A percentile compares a stretch with the other conserved stretches of the same genome.
These are phyloP conservation scores for Drosophila yakuba DNA, from an alignment of 1,140 invertebrate genomes.

Conservation along the genomic window DNA sequence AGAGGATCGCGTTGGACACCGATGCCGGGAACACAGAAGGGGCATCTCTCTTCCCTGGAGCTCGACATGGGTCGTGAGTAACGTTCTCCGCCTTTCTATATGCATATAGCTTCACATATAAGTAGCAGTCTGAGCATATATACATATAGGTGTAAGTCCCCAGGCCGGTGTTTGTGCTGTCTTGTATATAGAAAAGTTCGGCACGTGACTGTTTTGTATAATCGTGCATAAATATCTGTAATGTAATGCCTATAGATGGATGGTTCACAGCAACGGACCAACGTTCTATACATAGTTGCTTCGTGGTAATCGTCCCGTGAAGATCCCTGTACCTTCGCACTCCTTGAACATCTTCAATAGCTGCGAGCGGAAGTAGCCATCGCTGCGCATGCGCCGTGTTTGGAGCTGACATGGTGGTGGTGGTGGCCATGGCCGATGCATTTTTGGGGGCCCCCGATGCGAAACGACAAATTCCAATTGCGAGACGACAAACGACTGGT, in stretches of 20 bases:
- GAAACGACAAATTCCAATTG: conserved; percentile 46
- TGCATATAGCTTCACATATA: conserved; percentile 7
- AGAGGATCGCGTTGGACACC: conserved; percentile 2
- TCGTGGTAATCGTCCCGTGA: conserved; percentile 22
- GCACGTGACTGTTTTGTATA: conserved; percentile 77
- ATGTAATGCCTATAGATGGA: conserved; percentile 54
- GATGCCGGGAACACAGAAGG: conserved; percentile 6
- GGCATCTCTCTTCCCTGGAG: conserved; percentile 7
- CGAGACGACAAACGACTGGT: conserved; percentile 33
- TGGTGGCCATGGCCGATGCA: conserved; percentile 37
- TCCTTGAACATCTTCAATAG: not conserved
- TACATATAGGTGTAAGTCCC: conserved; percentile 47
- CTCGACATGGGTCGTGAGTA: conserved; percentile 24
- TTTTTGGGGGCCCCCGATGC: conserved; percentile 23
- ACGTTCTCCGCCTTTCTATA: conserved; percentile 44
- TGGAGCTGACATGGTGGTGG: not conserved
- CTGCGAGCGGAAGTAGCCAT: conserved; percentile 32
- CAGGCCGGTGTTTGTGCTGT: conserved; percentile 24
- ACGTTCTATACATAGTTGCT: conserved; percentile 3
- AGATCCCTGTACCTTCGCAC: conserved; percentile 23
- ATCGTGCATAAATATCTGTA: conserved; percentile 75
- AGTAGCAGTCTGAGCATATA: conserved; percentile 9
- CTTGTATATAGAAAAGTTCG: conserved; percentile 44
- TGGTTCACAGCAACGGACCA: conserved; percentile 20
- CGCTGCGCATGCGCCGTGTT: conserved; percentile 44